A percentile compares a stretch with the other conserved stretches of the same genome.
phyloP scores from a whole-genome alignment of 2,113 vertebrate species.

The Hymenochirus boettgeri region DNA sequence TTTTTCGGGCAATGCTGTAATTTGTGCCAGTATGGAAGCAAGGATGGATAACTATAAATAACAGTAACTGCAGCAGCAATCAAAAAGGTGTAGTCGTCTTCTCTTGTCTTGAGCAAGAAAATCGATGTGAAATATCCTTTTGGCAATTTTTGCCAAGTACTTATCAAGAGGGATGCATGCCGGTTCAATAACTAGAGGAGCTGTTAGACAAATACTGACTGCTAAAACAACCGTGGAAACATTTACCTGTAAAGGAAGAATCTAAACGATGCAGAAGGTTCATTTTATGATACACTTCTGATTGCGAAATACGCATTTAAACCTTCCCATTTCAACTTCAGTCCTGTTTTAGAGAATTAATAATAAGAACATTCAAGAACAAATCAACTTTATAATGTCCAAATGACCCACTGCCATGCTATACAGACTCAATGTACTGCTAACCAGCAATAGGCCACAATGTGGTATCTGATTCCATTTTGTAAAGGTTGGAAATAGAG shows the following conservation, averaged over 20 bases:
- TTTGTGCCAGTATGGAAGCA: not conserved
- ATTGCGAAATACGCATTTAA: too few relatives aligned
- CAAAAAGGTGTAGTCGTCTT: constrained; percentile 30
- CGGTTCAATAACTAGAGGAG: constrained; percentile 42
- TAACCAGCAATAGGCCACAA: too few relatives aligned
- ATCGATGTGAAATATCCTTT: constrained; percentile 41
- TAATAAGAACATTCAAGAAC: too few relatives aligned
- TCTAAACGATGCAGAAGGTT: too few relatives aligned
- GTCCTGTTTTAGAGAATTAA: too few relatives aligned
- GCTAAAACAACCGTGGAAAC: constrained; percentile 4
- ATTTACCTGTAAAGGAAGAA: not conserved
- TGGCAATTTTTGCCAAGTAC: constrained; percentile 37
- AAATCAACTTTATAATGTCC: too few relatives aligned
- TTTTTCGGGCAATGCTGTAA: not conserved
- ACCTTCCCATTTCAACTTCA: too few relatives aligned
- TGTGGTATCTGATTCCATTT: too few relatives aligned
- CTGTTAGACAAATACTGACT: constrained; percentile 20
- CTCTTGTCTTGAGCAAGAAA: constrained; percentile 35
- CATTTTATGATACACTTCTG: too few relatives aligned
- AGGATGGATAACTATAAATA: constrained; percentile 27
- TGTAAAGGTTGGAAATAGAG: too few relatives aligned
- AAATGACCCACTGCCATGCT: too few relatives aligned
- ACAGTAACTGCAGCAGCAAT: constrained; percentile 20
- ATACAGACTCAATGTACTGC: too few relatives aligned
- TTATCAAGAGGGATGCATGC: constrained; percentile 39